Conservation (phyloP, 2,797 vertebrate species). For the Catamblyrhynchus diadema region DNA sequence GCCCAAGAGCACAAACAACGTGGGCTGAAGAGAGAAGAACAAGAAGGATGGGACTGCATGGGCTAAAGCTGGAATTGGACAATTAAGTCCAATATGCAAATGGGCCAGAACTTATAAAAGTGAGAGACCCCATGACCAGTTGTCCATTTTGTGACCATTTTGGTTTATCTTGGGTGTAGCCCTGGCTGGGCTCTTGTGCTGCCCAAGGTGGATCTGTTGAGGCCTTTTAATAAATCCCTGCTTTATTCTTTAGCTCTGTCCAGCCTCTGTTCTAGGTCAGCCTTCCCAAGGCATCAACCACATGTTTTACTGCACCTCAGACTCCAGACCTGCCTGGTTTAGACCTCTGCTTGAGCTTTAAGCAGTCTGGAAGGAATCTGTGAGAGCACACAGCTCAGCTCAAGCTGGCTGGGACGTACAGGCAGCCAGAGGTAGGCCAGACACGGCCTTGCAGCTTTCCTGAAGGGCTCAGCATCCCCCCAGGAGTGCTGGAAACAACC, state of each 20-base stretch:
- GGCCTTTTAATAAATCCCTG: background rate
- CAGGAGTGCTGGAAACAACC: background rate
- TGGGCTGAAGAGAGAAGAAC: no score
- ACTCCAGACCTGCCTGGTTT: background rate
- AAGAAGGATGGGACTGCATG: no score
- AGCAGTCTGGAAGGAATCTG: background rate
- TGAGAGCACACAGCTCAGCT: background rate
- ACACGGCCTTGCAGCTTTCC: background rate
- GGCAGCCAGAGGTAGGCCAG: background rate
- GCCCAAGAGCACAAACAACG: background rate
- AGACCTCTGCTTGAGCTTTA: background rate
- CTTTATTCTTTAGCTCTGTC: background rate
- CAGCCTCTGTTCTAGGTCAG: background rate
- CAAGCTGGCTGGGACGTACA: background rate
- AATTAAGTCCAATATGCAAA: no score
- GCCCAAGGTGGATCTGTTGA: background rate
- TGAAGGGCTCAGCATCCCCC: background rate
- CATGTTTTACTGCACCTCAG: accelerated
- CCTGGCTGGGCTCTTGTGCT: background rate
- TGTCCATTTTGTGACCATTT: background rate
- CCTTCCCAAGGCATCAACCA: background rate
- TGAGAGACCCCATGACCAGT: accelerated
- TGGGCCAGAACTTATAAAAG: no score
- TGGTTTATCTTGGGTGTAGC: no score
- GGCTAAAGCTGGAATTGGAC: no score